Percentiles rank a stretch among this genome's conserved stretches.
These are phyloP conservation scores for Xylocampa areola DNA, from an alignment of 2,888 invertebrate species.

Conservation along the genomic window DNA sequence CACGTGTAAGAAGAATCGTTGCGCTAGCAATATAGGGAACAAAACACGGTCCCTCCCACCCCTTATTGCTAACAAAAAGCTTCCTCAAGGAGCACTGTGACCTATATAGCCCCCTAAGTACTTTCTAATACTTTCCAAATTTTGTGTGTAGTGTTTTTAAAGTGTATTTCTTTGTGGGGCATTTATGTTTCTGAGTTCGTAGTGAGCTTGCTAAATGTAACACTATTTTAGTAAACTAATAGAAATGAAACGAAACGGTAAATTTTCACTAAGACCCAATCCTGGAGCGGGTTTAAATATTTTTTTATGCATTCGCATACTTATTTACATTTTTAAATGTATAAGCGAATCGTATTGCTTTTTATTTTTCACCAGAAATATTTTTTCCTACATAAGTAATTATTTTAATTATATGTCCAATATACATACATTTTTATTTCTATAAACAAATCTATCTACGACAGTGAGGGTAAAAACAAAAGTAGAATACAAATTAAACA, in stretches of 20 bases:
- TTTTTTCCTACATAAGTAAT: conserved; percentile 4
- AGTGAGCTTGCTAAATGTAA: conserved; percentile 2
- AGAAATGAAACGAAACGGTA: conserved; percentile 5
- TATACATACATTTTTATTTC: conserved; percentile 58
- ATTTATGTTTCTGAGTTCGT: conserved; percentile 2
- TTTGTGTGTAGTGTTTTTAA: too few species aligned
- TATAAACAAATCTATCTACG: conserved; percentile 53
- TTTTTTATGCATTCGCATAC: conserved; percentile 64
- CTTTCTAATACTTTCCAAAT: too few species aligned
- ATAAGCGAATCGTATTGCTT: conserved; percentile 84
- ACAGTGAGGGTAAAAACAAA: conserved; percentile 34
- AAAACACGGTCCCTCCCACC: too few species aligned
- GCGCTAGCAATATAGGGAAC: too few species aligned
- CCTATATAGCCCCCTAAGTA: too few species aligned
- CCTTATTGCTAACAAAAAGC: too few species aligned
- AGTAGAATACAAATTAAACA: conserved; percentile 41
- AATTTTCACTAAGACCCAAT: conserved; percentile 64
- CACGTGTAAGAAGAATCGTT: too few species aligned
- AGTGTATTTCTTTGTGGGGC: too few species aligned
- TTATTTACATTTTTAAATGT: conserved; percentile 67
- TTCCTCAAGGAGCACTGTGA: too few species aligned
- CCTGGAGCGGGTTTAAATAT: conserved; percentile 66
- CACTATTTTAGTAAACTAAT: conserved; percentile 14
- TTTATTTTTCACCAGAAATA: conserved; percentile 55
- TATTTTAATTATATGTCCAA: conserved; percentile 56